Evolutionary conservation across 2,888 invertebrate species (phyloP).

Genomic region (Tenthredo amoena): DNA sequence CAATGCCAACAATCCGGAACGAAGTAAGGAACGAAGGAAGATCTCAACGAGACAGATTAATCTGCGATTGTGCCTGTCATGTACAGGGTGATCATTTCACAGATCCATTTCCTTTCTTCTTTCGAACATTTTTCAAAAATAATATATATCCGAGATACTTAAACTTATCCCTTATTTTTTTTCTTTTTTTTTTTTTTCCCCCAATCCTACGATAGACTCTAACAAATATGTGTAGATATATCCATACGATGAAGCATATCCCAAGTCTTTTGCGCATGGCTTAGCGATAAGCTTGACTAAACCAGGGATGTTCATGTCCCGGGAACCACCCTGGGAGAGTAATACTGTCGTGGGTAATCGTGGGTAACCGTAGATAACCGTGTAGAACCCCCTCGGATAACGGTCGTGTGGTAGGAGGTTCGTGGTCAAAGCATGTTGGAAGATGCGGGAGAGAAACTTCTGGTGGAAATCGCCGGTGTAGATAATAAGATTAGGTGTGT

Average conservation of each 20-base stretch:
- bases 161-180: neutral
- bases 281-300: constrained; percentile 46
- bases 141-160: neutral
- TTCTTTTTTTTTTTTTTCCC: too few relatives aligned
- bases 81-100: constrained; percentile 2
- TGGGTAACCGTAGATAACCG: constrained; percentile 49
- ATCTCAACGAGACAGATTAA: constrained; percentile 27
- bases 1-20: constrained; percentile 24
- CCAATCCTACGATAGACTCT: too few relatives aligned
- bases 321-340: neutral
- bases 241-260: neutral
- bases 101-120: neutral
- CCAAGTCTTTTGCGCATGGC: neutral
- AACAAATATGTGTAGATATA: neutral
- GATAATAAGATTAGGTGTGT: constrained; percentile 26
- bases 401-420: constrained; percentile 17
- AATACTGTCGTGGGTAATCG: constrained; percentile 48
- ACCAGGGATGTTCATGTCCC: neutral
- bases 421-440: constrained; percentile 19
- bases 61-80: constrained; percentile 23
- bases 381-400: constrained; percentile 20
- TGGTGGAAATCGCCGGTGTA: constrained; percentile 5
- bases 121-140: neutral
- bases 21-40: neutral
- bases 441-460: constrained; percentile 28